A percentile compares a stretch with the other conserved stretches of the same genome.
Conservation (phyloP, 2,113 vertebrate species). For the Dicentrarchus labrax region DNA sequence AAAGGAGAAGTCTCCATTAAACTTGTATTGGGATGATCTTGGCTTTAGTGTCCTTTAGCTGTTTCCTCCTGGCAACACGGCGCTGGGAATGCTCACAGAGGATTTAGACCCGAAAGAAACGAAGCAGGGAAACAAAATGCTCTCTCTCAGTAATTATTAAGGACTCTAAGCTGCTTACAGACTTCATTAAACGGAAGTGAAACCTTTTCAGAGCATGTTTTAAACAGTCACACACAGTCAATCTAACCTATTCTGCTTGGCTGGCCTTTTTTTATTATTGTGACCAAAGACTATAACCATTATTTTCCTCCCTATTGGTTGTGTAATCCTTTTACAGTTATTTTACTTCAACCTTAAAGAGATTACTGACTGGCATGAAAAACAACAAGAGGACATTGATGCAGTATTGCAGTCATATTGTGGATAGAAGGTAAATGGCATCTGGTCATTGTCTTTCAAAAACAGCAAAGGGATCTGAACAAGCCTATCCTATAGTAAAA, state of each 20-base stretch:
- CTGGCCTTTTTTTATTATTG: slow-evolving; percentile 65
- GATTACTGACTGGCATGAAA: slow-evolving; percentile 50
- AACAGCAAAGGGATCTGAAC: neutral
- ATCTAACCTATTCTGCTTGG: slow-evolving; percentile 57
- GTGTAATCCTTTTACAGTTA: slow-evolving; percentile 62
- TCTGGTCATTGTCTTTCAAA: neutral
- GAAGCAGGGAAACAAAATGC: slow-evolving; percentile 73
- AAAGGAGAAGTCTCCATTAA: slow-evolving; percentile 77
- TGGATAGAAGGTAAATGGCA: neutral
- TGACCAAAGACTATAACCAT: slow-evolving; percentile 14
- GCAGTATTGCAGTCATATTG: slow-evolving; percentile 22
- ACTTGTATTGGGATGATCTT: slow-evolving; percentile 67
- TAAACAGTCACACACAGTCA: slow-evolving; percentile 73
- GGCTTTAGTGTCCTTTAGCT: slow-evolving; percentile 61
- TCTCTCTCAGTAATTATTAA: slow-evolving; percentile 78
- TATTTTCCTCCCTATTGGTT: slow-evolving; percentile 22
- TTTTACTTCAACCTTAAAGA: slow-evolving; percentile 61
- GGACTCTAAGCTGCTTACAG: slow-evolving; percentile 83
- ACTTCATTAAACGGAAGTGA: slow-evolving; percentile 80
- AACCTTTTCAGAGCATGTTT: slow-evolving; percentile 80
- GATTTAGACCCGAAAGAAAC: slow-evolving; percentile 68
- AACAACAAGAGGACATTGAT: slow-evolving; percentile 44
- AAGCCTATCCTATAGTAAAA: neutral
- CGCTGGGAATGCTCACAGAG: slow-evolving; percentile 58
- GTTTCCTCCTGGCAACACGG: slow-evolving; percentile 56